phyloP scores from a whole-genome alignment of 2,888 invertebrate species.

The Anaspis maculata region DNA sequence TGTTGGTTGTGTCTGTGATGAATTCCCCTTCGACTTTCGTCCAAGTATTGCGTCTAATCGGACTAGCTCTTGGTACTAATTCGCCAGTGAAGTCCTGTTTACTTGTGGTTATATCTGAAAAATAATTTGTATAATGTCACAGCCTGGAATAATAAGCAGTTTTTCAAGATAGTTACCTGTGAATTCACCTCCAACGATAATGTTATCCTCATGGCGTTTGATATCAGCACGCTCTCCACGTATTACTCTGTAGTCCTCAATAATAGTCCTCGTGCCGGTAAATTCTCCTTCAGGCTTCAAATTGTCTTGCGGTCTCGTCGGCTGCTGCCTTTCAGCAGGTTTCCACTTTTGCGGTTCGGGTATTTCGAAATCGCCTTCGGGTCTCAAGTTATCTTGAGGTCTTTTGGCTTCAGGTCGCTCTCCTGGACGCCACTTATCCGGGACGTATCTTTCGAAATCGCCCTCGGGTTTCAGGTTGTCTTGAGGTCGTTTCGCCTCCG shows the following conservation, averaged over 20 bases:
- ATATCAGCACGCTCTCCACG: slow-evolving; percentile 58
- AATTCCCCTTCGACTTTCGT: slow-evolving; percentile 71
- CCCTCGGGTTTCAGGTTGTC: slow-evolving; percentile 58
- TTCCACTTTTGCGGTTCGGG: slow-evolving; percentile 20
- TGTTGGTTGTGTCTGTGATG: slow-evolving; percentile 58
- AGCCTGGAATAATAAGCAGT: background rate
- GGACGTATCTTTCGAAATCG: slow-evolving; percentile 47
- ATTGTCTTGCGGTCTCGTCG: slow-evolving; percentile 44
- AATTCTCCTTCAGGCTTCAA: slow-evolving; percentile 41
- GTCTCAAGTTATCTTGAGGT: slow-evolving; percentile 40
- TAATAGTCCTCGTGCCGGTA: slow-evolving; percentile 45
- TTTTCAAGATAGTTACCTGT: slow-evolving; percentile 43
- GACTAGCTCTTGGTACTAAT: slow-evolving; percentile 54
- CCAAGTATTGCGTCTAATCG: slow-evolving; percentile 66
- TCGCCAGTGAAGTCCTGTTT: slow-evolving; percentile 63
- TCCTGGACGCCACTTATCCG: slow-evolving; percentile 40
- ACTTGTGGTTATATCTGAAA: slow-evolving; percentile 61
- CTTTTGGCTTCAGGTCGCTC: slow-evolving; percentile 39
- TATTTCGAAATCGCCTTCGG: slow-evolving; percentile 38
- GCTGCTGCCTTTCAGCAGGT: slow-evolving; percentile 37
- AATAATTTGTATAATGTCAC: slow-evolving; percentile 3
- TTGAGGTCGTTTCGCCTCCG: slow-evolving; percentile 47
- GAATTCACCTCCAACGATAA: slow-evolving; percentile 58
- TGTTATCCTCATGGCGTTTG: slow-evolving; percentile 56
- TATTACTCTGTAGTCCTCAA: slow-evolving; percentile 52